Evolutionary conservation across 2,797 vertebrate genomes (phyloP), one percentile per base, ranked within the genome.

Genomic region (Apodemus agrarius): DNA sequence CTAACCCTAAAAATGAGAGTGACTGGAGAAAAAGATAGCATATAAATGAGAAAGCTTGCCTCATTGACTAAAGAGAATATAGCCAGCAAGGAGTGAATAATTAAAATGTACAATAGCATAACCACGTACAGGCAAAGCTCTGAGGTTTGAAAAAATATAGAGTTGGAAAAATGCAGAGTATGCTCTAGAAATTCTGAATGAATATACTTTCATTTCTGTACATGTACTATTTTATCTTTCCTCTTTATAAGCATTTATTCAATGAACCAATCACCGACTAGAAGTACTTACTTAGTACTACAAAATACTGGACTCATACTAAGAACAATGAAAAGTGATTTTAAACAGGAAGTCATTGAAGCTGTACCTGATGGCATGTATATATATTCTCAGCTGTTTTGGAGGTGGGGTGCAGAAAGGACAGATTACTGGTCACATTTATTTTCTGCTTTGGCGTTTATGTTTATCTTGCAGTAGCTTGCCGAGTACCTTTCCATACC

Each of bases 1-100:
- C 26, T 76, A 59, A 87, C 6, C n/a, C 74, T 40, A 75, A 91
- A 94, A 79, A 90, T 81, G 54, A 93, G 22, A 90, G 8, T 90
- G 49, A 16, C 74, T 79, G 72, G 34, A 43, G 57, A 74, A 90
- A 75, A 65, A 61, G 0, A 49, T 82, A 91, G 8, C 26, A 88
- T 22, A 72, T 80, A 49, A 84, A 75, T 80, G 78, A 94, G 29
- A 57, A 93, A 84, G 6, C 49, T 34, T 67, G 21, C 14, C 74
- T 92, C 72, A 61, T 0, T 74, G 21, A 95, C 63, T 90, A 93
- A n/a, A 94, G 22, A 81, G 22, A 92, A 0, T 19, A 49, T 63
- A 63, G 7, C 16, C 67, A 14, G 9, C 6, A 10, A 81, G 13
- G 16, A n/a, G 8, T 54, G 19, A 67, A 75, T 65, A 91, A 84